These are phyloP conservation scores for Oophaga sylvatica DNA, from an alignment of 2,797 vertebrate species.

Conservation along the genomic window DNA sequence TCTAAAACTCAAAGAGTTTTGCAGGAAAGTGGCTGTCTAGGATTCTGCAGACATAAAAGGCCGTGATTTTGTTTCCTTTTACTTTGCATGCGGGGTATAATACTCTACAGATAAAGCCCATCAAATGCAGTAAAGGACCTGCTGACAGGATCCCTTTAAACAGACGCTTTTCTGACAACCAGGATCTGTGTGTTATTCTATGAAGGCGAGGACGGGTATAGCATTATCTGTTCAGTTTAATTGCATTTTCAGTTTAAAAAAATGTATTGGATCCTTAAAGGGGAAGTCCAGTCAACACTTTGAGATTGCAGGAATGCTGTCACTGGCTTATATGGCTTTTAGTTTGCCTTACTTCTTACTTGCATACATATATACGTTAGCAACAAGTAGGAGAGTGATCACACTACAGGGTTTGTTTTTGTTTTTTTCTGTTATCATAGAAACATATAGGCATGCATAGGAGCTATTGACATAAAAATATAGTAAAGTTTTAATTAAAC, in stretches of 20 bases:
- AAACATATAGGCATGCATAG: no score
- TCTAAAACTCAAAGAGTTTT: not conserved
- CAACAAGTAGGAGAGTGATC: no score
- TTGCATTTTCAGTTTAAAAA: not conserved
- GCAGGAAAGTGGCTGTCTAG: not conserved
- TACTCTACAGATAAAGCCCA: not conserved
- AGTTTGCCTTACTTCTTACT: no score
- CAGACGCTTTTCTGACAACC: not conserved
- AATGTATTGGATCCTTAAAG: not conserved
- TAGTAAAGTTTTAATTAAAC: no score
- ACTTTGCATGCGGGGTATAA: not conserved
- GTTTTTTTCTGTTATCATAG: no score
- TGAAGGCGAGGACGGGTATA: not conserved
- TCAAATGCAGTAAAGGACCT: slow-evolving; percentile 5
- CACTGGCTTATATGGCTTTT: not conserved
- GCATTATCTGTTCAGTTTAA: not conserved
- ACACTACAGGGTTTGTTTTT: no score
- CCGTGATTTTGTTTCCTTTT: not conserved
- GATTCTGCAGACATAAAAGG: not conserved
- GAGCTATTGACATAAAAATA: no score
- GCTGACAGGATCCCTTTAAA: not conserved
- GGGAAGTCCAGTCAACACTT: not conserved
- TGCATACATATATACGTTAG: no score
- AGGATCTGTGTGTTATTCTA: not conserved
- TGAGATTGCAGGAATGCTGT: not conserved